Percentiles rank a stretch among this genome's conserved stretches.
Evolutionary conservation across 2,888 invertebrate genomes (phyloP).

Genomic region (Sarcophaga rosellei): DNA sequence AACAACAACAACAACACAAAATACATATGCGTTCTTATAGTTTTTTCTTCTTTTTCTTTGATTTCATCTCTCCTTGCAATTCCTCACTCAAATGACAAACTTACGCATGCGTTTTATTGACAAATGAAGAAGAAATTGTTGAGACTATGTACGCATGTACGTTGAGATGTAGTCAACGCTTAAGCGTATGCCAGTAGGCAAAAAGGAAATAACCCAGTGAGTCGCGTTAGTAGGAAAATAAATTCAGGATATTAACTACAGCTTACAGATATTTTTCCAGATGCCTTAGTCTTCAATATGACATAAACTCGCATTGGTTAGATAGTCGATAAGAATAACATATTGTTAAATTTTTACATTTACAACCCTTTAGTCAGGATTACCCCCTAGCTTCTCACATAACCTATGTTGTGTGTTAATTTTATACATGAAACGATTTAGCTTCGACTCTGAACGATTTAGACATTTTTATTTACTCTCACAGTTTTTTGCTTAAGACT

Average conservation of each 20-base stretch:
- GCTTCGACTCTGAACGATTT: too few species aligned
- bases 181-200: neutral
- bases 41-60: constrained; percentile 2
- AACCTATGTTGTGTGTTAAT: too few species aligned
- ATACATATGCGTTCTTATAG: constrained; percentile 3
- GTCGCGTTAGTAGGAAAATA: neutral
- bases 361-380: too few species aligned
- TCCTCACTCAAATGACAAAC: constrained; percentile 49
- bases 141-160: constrained; percentile 54
- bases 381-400: too few species aligned
- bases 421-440: too few species aligned
- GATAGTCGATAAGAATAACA: too few species aligned
- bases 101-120: constrained; percentile 67
- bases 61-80: neutral
- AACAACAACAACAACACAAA: neutral
- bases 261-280: too few species aligned
- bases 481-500: too few species aligned
- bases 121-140: constrained; percentile 68
- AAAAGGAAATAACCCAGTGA: constrained; percentile 24
- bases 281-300: too few species aligned
- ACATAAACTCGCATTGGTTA: too few species aligned
- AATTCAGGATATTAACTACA: neutral
- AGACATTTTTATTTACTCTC: too few species aligned
- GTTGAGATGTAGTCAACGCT: neutral
- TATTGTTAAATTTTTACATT: too few species aligned